phyloP scores from a whole-genome alignment of 1,140 invertebrate genomes.

The Caerostris extrusa region DNA sequence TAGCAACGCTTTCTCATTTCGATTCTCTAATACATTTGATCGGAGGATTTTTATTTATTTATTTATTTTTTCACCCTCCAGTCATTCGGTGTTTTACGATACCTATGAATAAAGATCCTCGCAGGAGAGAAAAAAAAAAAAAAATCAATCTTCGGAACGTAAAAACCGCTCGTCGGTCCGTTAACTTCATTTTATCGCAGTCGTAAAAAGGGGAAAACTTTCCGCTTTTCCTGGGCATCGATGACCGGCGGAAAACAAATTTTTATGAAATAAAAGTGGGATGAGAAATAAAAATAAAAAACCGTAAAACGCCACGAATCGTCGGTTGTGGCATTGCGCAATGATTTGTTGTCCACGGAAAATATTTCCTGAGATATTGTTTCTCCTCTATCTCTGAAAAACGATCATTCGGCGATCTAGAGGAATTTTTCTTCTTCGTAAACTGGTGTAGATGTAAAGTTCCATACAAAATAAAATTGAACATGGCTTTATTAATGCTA shows the following conservation, averaged over 20 bases:
- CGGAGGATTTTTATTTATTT: constrained; percentile 18
- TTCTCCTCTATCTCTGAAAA: neutral
- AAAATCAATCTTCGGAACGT: constrained; percentile 65
- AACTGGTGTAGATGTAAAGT: neutral
- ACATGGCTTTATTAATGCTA: no score
- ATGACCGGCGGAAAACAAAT: constrained; percentile 27
- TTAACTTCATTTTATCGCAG: constrained; percentile 71
- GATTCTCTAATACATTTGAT: neutral
- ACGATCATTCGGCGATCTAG: neutral
- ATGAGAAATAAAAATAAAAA: neutral
- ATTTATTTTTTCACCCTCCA: neutral
- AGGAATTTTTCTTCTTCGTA: neutral
- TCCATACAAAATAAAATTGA: neutral
- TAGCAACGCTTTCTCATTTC: neutral
- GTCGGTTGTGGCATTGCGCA: constrained; percentile 3
- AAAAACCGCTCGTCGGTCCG: constrained; percentile 60
- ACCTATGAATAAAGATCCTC: constrained; percentile 66
- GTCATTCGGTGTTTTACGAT: constrained; percentile 45
- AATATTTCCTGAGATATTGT: neutral
- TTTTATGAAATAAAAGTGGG: neutral
- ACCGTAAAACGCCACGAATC: neutral
- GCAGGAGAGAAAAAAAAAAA: constrained; percentile 1
- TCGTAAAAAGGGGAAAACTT: constrained; percentile 46
- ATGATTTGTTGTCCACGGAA: neutral
- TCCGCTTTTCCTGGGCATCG: constrained; percentile 5